Base-by-base conservation (phyloP, 2,888 invertebrate species). In the Nycteola revayana region DNA sequence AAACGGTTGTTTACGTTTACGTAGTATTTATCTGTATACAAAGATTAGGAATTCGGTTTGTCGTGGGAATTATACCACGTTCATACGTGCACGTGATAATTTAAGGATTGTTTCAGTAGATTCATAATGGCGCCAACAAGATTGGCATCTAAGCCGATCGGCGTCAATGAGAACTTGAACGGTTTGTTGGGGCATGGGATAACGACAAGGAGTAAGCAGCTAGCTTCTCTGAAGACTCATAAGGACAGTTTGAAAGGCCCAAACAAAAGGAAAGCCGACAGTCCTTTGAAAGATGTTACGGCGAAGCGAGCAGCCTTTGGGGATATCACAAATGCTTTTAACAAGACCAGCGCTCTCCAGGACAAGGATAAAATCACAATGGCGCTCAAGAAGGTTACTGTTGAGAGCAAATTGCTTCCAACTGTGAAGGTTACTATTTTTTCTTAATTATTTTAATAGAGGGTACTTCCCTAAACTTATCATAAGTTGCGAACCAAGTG, bases 291-390 rank as follows among this genome's bases (percentile, higher is more conserved):
- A 77, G 93, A 94, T 68, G 92, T 91, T 52, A 91, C 90, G 30
- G 91, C 92, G 3, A 96, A 96, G 75, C 89, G 97, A 60, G 94
- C 95, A 24, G 97, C 96, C 1, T 92, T 97, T 66, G 95, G 95
- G 42, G 96, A 97, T 75, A 92, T 96, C 51, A 95, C 96, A 30
- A 96, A 96, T 81, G 93, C 92, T 47, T 77, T 84, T 52, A 80
- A 85, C 59, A 89, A 89, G 55, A 70, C 84, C 25, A 66, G 62
- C 32, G 78, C 66, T 8, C 65, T 69, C 29, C 77, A 77, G 38
- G 82, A 84, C 29, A 80, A 84, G 40, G 77, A 82, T 38, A 85
- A 87, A 62, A 32, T 33, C 31, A 30, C 40, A 44, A 68, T 75
- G 64, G 69, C 70, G 32, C 60, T 82, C 25, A 91, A 86, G 61